Percentiles rank a stretch among this genome's conserved stretches.
These are phyloP conservation scores for Penaeus japonicus DNA, from an alignment of 1,140 invertebrate genomes.

Conservation along the genomic window DNA sequence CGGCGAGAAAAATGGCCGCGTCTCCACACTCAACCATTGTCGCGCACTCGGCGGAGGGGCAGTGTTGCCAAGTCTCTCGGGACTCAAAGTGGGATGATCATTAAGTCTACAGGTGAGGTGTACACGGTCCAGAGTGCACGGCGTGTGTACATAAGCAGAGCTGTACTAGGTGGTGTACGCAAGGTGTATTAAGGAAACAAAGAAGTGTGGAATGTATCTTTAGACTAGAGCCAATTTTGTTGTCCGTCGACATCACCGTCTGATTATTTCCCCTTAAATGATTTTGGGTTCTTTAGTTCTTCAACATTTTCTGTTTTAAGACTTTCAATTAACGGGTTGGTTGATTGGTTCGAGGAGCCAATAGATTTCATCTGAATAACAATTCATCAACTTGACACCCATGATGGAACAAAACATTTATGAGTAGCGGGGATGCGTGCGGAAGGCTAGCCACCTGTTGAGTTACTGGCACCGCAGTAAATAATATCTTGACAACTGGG, in stretches of 20 bases:
- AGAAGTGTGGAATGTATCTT: too few relatives aligned
- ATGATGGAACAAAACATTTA: not conserved
- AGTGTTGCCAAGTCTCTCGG: not conserved
- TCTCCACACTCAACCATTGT: conserved; percentile 42
- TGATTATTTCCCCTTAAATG: too few relatives aligned
- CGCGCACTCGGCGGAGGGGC: conserved; percentile 23
- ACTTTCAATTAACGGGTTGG: too few relatives aligned
- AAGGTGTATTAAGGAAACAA: too few relatives aligned
- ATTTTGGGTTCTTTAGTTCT: too few relatives aligned
- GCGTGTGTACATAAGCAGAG: too few relatives aligned
- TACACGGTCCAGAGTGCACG: too few relatives aligned
- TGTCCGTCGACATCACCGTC: too few relatives aligned
- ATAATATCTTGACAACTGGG: too few relatives aligned
- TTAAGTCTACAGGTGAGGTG: not conserved
- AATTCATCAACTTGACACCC: conserved; percentile 37
- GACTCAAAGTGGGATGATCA: not conserved
- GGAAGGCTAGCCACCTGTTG: not conserved
- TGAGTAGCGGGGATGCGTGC: not conserved
- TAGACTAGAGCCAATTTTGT: too few relatives aligned
- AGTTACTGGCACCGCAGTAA: not conserved
- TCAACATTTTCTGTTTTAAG: too few relatives aligned
- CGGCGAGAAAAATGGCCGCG: conserved; percentile 38
- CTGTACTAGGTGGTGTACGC: too few relatives aligned
- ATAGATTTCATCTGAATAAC: conserved; percentile 43
- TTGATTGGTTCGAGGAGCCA: conserved; percentile 17